Base-by-base conservation (phyloP, 2,888 invertebrate species). In the Cyaniris semiargus region DNA sequence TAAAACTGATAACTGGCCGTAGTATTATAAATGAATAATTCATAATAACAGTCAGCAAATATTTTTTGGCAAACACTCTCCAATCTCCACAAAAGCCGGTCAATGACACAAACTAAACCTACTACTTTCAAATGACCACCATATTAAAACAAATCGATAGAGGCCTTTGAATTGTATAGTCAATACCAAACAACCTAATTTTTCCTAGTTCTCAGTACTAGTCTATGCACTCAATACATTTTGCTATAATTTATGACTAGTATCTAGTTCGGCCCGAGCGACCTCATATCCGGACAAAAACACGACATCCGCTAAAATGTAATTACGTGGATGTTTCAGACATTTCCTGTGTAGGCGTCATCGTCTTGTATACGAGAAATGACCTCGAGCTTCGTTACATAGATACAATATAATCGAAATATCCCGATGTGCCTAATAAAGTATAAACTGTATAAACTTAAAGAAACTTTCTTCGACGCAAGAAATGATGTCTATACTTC, bases 131-230 rank as follows among this genome's bases (percentile, higher is more conserved):
- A 66, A 71, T 71, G 7, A 38, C 71, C 7, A 70, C 70, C n/a
- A 21, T 71, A 21, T 71, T 38, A 38, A n/a, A 71, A 71, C 71
- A n/a, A 38, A 38, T 71, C 71, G 38, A 71, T 71, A 71, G 34
- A 71, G 71, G 71, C 71, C 38, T 66, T 38, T 71, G 71, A 38
- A 71, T n/a, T 8, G 71, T 71, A 38, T 3, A 71, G 38, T 71
- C 38, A 71, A 71, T 71, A 71, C 18, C 71, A 21, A 71, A 71
- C 71, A 71, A 21, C 71, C 38, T 71, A n/a, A 10, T 71, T 71
- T 71, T 10, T 71, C 13, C 5, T n/a, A n/a, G 38, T 75, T 56
- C 27, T 18, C 56, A 31, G 31, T 53, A 53, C 15, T 23, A 74
- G 27, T 8, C 48, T 74, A 48, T 48, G 74, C 13, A 27, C 38